Evolutionary conservation across 2,888 invertebrate species (phyloP), one percentile per base, ranked within the genome.

Genomic region (Rhaphigaster nebulosa): DNA sequence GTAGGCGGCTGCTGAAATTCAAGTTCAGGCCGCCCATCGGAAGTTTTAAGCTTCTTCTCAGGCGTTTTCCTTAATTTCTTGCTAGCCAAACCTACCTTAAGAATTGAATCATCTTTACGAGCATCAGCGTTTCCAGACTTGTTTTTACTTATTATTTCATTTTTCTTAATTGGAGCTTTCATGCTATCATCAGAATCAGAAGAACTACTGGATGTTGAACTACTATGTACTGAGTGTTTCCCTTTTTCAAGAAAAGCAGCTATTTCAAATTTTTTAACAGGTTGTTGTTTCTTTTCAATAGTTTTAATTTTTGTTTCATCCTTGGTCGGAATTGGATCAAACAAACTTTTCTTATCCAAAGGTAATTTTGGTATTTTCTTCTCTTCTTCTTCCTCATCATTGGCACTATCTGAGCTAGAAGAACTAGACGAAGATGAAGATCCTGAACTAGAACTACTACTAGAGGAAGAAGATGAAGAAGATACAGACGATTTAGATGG

Each of bases 11-110:
- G 95, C 95, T 95, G 95, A 95, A 95, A 95, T 95, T 96, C 95
- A 94, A 95, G 95, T 95, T 95, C 96, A 95, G 95, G 95, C 95
- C 95, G 95, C 96, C 96, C 95, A 95, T 96, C 96, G 96, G 96
- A 96, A 96, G 96, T 96, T 96, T 96, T 96, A 96, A 96, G 96
- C 96, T 96, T 96, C 96, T 96, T 96, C 94, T 96, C 96, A 94
- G 96, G 96, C 95, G 96, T 95, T 95, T 95, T 96, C 94, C 95
- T 95, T 93, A 94, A 94, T 94, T 94, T 94, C 93, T 94, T 94
- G 93, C 94, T 94, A 92, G 93, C 93, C 93, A 92, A 93, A 92
- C 92, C 91, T 52, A 90, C 91, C 92, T 91, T 93, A 92, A 91
- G 91, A 92, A n/a, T 87, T 80, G 92, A 92, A 91, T 92, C 92